A percentile compares a stretch with the other conserved stretches of the same genome.
phyloP scores from a whole-genome alignment of 1,140 invertebrate species.

The Homarus americanus region DNA sequence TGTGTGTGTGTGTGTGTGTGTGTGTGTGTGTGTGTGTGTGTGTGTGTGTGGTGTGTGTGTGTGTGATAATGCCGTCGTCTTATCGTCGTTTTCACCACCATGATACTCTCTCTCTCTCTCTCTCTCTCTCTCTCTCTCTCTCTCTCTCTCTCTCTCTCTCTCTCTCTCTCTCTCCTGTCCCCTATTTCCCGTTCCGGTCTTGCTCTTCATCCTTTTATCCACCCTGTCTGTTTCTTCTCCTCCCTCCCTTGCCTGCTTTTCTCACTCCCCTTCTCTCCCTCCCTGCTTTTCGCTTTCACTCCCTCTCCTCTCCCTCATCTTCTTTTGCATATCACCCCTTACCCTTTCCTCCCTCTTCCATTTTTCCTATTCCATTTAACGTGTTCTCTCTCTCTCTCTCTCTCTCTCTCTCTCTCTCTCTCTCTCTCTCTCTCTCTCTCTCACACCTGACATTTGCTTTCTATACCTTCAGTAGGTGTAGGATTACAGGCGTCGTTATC shows the following conservation, averaged over 20 bases:
- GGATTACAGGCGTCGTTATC: no score
- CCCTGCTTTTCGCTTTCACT: neutral
- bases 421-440: neutral
- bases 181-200: neutral
- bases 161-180: constrained; percentile 2
- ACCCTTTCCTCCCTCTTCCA: neutral
- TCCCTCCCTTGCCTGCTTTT: neutral
- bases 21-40: no score
- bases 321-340: neutral
- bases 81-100: neutral
- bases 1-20: no score
- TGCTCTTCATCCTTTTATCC: no score
- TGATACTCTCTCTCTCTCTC: neutral
- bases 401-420: neutral
- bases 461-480: neutral
- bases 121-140: constrained; percentile 28
- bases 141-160: neutral
- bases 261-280: neutral
- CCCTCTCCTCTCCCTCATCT: neutral
- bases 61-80: no score
- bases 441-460: neutral
- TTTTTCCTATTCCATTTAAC: no score
- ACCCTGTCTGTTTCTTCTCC: neutral
- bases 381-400: neutral
- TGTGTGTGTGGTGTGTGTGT: no score